A percentile compares a stretch with the other conserved stretches of the same genome.
Conservation (phyloP, 35 echinoderm and acorn worm genomes). For the Strongylocentrotus purpuratus region DNA sequence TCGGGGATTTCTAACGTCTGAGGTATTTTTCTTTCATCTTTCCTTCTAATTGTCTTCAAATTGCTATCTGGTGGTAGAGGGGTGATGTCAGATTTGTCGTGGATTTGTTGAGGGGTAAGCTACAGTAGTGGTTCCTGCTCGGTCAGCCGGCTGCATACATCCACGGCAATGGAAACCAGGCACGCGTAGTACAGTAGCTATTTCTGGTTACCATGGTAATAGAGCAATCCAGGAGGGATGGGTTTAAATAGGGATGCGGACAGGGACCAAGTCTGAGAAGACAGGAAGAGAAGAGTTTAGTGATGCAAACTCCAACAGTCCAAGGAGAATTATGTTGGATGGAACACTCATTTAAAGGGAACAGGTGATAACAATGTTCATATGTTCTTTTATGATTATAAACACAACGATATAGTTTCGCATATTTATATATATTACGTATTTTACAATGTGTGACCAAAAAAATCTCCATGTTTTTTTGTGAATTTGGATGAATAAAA, state of each 20-base stretch:
- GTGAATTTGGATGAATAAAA: no score
- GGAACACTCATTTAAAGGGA: background rate
- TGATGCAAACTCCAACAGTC: background rate
- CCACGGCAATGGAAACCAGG: background rate
- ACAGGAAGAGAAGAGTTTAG: background rate
- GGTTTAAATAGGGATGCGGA: background rate
- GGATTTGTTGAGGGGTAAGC: background rate
- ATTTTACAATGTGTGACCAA: no score
- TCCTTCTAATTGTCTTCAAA: conserved; percentile 46
- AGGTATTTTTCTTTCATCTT: conserved; percentile 55
- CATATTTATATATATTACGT: no score
- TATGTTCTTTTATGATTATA: no score
- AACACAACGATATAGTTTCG: no score
- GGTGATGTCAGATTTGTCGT: background rate
- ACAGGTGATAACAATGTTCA: background rate
- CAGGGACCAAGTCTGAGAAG: background rate
- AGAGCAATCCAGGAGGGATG: background rate
- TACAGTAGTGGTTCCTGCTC: background rate
- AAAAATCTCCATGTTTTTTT: no score
- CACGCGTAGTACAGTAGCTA: background rate
- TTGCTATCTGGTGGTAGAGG: conserved; percentile 20
- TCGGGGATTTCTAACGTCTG: conserved; percentile 28
- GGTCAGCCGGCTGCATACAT: background rate
- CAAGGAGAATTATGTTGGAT: background rate
- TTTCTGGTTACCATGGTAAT: background rate